Base-by-base conservation (phyloP, 2,797 vertebrate genomes). In the Fringilla coelebs region DNA sequence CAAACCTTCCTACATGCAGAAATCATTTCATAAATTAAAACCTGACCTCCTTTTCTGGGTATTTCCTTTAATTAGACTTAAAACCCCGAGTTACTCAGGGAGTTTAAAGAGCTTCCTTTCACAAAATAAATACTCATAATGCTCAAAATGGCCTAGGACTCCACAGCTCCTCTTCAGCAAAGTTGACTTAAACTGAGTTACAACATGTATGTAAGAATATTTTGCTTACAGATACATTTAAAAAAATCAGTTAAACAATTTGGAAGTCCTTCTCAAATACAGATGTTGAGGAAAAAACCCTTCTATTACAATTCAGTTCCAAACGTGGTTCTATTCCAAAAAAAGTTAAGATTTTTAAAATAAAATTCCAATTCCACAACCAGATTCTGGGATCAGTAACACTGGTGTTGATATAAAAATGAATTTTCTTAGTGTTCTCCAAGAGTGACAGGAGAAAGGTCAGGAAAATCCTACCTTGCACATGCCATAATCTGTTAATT, bases 401-500 rank as follows among this genome's bases (percentile, higher is more conserved):
- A 26, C 10, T 0, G 9, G 13, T 1, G 1, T 43, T 58, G 41
- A 60, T 19, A 7, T 2, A 19, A 83, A 52, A 25, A 13, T 7
- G 41, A 17, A 17, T 29, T 40, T 14, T 52, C 18, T 57, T 26
- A 8, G 28, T 41, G 65, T 25, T 26, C 31, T 22, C 41, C 16
- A 41, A 32, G 21, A 65, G 38, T 9, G 28, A 58, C 26, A 60
- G 6, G 24, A 63, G 21, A 48, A 11, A 25, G 22, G 11, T 7
- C 17, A 71, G 70, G 61, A 41, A 22, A 48, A n/a, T 4, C 48
- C 88, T 91, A 97, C 99, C 98, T 99, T 99, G 98, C 99, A 99
- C 99, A 99, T 99, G 98, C 99, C 99, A 4, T 99, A 99, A 97
- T 99, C 99, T 9, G 99, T 99, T 85, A 99, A 97, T 77, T 99